phyloP scores from a whole-genome alignment of 2,797 vertebrate genomes.

The Silurus lanzhouensis region DNA sequence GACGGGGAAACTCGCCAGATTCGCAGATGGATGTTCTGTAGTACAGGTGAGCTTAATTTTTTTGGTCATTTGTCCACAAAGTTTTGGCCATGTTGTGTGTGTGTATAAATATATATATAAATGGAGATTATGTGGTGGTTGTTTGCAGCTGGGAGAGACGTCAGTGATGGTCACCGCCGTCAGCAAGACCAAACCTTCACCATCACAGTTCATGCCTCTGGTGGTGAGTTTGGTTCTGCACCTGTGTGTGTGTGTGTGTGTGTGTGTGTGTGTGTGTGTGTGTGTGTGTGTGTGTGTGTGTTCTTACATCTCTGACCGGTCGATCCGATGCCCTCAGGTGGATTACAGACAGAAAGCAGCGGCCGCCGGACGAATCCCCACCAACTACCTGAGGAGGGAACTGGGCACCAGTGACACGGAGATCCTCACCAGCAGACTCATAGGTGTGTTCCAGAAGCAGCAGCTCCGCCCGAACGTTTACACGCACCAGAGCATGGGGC shows the following conservation, averaged over 20 bases:
- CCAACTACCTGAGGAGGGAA: conserved; percentile 92
- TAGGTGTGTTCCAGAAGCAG: conserved; percentile 73
- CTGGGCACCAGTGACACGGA: conserved; percentile 88
- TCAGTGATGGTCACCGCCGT: conserved; percentile 97
- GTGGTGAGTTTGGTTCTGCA: conserved; percentile 79
- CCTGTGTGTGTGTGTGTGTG: no score
- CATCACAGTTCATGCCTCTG: conserved; percentile 92
- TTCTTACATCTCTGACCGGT: neutral
- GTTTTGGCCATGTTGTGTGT: no score
- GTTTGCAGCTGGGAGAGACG: conserved; percentile 86
- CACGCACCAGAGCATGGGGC: neutral
- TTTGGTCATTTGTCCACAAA: no score
- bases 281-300: neutral
- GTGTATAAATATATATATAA: no score
- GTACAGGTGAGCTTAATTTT: conserved; percentile 75
- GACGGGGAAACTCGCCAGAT: conserved; percentile 88
- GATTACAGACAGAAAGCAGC: conserved; percentile 97
- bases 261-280: neutral
- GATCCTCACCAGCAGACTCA: conserved; percentile 95
- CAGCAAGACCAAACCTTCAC: conserved; percentile 91
- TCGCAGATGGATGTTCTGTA: conserved; percentile 94
- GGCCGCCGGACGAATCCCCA: conserved; percentile 95
- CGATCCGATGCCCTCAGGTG: conserved; percentile 75
- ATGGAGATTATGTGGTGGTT: neutral
- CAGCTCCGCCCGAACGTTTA: neutral